phyloP scores from a whole-genome alignment of 1,140 invertebrate genomes.

The Mamestra configurata region DNA sequence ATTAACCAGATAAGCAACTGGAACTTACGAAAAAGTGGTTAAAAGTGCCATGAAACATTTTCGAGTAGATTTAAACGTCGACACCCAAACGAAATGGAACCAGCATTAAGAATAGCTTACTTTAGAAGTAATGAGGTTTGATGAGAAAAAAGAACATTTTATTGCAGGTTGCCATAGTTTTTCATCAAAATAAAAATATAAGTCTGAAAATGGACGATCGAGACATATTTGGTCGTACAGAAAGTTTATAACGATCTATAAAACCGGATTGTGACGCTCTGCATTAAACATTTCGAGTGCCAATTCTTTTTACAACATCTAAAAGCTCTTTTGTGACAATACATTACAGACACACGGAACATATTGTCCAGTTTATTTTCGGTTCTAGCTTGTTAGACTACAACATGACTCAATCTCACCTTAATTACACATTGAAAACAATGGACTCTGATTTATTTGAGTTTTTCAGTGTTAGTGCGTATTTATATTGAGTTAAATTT shows the following conservation, averaged over 20 bases:
- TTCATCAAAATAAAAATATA: neutral
- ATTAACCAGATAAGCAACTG: too few relatives aligned
- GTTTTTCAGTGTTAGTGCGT: slow-evolving; percentile 17
- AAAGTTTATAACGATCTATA: neutral
- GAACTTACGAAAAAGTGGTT: too few relatives aligned
- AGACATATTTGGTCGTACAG: slow-evolving; percentile 15
- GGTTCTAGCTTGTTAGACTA: neutral
- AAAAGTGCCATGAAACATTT: too few relatives aligned
- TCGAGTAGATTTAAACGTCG: too few relatives aligned
- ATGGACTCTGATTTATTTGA: slow-evolving; percentile 14
- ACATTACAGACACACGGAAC: neutral
- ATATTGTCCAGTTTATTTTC: slow-evolving; percentile 13
- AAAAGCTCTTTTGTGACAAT: slow-evolving; percentile 18
- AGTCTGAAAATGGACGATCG: neutral
- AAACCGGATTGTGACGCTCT: neutral
- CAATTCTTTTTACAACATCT: slow-evolving; percentile 22
- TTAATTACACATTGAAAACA: slow-evolving; percentile 21
- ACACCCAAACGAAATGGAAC: too few relatives aligned
- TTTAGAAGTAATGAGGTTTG: too few relatives aligned
- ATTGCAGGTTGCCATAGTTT: neutral
- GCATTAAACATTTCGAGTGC: slow-evolving; percentile 12
- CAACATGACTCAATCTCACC: slow-evolving; percentile 21
- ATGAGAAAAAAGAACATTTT: neutral
- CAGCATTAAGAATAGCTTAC: too few relatives aligned
- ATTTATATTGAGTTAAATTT: slow-evolving; percentile 39